A percentile compares a stretch with the other conserved stretches of the same genome.
phyloP scores from a whole-genome alignment of 2,113 vertebrate species.

The Himantopus leucocephalus region DNA sequence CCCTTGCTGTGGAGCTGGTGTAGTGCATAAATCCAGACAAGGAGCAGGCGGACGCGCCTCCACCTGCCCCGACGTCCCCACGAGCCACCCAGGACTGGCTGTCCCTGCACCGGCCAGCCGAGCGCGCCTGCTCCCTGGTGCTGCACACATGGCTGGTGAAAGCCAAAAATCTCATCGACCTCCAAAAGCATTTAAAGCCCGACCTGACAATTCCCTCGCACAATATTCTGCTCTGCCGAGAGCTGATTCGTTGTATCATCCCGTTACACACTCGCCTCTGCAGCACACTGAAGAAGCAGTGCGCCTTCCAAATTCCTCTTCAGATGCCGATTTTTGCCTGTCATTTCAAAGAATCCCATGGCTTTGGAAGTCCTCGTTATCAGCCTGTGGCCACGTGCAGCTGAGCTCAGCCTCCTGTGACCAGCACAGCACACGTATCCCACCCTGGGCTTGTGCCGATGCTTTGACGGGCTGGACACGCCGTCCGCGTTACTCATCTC shows the following conservation, averaged over 20 bases:
- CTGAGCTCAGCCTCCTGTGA: background rate
- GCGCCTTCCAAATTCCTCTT: background rate
- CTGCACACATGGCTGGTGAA: rapidly evolving
- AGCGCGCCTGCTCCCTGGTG: background rate
- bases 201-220: background rate
- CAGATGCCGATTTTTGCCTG: background rate
- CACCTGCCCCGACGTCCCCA: rapidly evolving
- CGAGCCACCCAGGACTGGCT: background rate
- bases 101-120: rapidly evolving
- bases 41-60: rapidly evolving
- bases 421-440: background rate
- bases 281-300: background rate
- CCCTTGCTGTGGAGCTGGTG: background rate
- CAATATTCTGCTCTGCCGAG: background rate
- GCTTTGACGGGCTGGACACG: rapidly evolving
- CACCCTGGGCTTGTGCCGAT: background rate
- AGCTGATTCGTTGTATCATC: background rate
- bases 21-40: background rate
- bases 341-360: background rate
- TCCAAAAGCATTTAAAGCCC: background rate
- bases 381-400: rapidly evolving
- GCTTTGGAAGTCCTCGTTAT: background rate
- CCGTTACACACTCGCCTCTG: background rate
- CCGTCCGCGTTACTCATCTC: background rate
- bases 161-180: background rate